Evolutionary conservation across 2,797 vertebrate species (phyloP).

Genomic region (Lemur catta): DNA sequence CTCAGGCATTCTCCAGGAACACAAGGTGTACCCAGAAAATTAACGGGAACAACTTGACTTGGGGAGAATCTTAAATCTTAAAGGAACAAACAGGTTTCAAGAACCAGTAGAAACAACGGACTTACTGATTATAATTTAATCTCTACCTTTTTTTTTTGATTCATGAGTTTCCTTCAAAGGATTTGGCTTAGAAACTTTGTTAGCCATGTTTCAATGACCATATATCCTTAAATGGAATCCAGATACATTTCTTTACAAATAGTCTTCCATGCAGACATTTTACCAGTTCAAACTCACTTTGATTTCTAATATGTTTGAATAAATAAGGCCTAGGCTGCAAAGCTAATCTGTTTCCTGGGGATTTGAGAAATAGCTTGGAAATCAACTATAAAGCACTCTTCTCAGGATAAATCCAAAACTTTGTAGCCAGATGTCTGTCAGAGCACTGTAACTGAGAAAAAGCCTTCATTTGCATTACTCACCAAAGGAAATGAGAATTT

Average conservation of each 20-base stretch:
- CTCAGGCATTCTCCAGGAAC: not conserved
- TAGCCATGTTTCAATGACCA: conserved; percentile 52
- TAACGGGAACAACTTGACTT: conserved; percentile 43
- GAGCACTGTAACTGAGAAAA: conserved; percentile 34
- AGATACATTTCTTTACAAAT: conserved; percentile 75
- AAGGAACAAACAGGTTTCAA: conserved; percentile 52
- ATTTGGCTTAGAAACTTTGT: conserved; percentile 60
- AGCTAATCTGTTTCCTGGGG: conserved; percentile 67
- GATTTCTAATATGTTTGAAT: conserved; percentile 71
- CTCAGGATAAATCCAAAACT: conserved; percentile 52
- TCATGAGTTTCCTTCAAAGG: conserved; percentile 70
- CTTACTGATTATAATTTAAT: conserved; percentile 69
- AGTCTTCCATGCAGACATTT: conserved; percentile 63
- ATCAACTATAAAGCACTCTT: conserved; percentile 51
- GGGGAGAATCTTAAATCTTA: conserved; percentile 34
- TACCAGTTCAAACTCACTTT: conserved; percentile 69
- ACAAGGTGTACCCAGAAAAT: conserved; percentile 31
- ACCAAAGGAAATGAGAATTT: conserved; percentile 46
- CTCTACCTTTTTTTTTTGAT: conserved; percentile 48
- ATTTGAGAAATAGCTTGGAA: conserved; percentile 65
- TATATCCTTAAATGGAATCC: conserved; percentile 65
- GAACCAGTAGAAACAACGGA: conserved; percentile 60
- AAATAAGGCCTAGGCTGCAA: conserved; percentile 42
- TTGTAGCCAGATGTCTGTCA: conserved; percentile 59
- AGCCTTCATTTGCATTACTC: conserved; percentile 18